Evolutionary conservation across 2,888 invertebrate genomes (phyloP), one percentile per base, ranked within the genome.

Genomic region (Dione vanillae): DNA sequence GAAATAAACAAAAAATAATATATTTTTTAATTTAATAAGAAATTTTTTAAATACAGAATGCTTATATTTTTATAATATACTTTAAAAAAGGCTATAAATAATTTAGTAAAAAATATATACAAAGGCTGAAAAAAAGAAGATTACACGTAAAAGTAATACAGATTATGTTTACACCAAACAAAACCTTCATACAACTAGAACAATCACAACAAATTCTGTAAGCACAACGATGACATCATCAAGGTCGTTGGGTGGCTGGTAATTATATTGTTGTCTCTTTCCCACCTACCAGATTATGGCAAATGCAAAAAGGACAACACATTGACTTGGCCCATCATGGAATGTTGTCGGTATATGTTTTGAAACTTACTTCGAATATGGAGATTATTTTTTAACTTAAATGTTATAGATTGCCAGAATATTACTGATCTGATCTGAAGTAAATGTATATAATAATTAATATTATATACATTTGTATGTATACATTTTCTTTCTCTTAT

Each of bases 161-260:
- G 14, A 54, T 70, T 58, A 65, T 74, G 65, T 73, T 73, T 59
- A 67, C 59, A 70, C 43, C 45, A 64, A 69, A 67, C 54, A 67
- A 70, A 72, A 45, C 65, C 61, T 65, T 67, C 62, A 40, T 35
- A 59, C 64, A 20, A 49, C 12, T 65, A 37, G 59, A 59, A 75
- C 72, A 79, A 82, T 82, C 81, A 83, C 84, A 86, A 84, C 84
- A 85, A 82, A 86, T 82, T 82, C 78, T 79, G 73, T 74, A 79
- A 80, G 79, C 81, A 80, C 43, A 77, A 76, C 82, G 84, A 83
- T 91, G 88, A 91, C 90, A 89, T 91, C 91, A 91, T 77, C 91
- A 91, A 91, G 91, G 91, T 83, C 88, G 82, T 74, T 87, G 77
- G 78, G 86, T 85, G 82, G 64, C 58, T 69, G 27, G 35, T 59